These are phyloP conservation scores for Melinaea marsaeus DNA, from an alignment of 2,888 invertebrate genomes.

Conservation along the genomic window DNA sequence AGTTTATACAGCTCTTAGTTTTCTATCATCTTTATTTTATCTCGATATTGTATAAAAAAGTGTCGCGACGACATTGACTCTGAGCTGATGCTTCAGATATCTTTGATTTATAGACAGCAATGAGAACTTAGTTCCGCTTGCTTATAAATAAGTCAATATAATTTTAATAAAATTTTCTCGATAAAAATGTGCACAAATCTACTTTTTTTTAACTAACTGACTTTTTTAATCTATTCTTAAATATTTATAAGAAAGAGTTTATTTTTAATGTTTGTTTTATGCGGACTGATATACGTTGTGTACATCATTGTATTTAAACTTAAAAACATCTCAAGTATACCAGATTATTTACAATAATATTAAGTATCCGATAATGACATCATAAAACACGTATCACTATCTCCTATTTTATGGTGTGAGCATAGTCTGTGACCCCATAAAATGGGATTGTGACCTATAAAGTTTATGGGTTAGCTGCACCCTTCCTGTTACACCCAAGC, in stretches of 20 bases:
- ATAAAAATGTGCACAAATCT: too few species aligned
- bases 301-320: not conserved
- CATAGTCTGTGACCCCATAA: conserved; percentile 43
- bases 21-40: not conserved
- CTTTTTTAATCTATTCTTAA: too few species aligned
- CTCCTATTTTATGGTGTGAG: conserved; percentile 24
- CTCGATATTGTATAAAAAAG: not conserved
- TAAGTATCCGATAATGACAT: conserved; percentile 9
- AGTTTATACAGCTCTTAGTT: not conserved
- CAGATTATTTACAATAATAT: not conserved
- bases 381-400: conserved; percentile 5
- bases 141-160: too few species aligned
- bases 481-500: conserved; percentile 63
- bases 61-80: not conserved
- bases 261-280: too few species aligned
- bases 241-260: too few species aligned
- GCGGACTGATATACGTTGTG: not conserved
- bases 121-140: conserved; percentile 3
- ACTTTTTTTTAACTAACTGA: too few species aligned
- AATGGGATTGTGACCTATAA: conserved; percentile 59
- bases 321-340: not conserved
- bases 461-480: conserved; percentile 57
- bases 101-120: not conserved
- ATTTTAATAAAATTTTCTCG: too few species aligned
- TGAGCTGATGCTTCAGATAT: not conserved